Conservation (phyloP, 2,797 vertebrate species). For the Buphagus erythrorhynchus region DNA sequence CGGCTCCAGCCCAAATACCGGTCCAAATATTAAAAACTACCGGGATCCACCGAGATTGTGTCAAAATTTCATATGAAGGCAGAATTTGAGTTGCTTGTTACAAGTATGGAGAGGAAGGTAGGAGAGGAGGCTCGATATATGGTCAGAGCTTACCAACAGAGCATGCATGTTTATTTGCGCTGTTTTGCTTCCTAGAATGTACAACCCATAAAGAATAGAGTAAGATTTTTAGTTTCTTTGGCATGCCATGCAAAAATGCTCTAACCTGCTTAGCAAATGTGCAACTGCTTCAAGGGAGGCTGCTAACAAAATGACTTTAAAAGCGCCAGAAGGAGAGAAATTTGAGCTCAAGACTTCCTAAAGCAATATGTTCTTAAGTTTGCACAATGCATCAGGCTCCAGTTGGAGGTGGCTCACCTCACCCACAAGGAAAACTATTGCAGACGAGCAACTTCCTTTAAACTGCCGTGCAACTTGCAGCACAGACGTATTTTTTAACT, state of each 20-base stretch:
- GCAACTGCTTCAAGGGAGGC: neutral
- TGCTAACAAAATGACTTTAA: neutral
- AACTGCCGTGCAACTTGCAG: neutral
- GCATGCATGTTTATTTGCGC: neutral
- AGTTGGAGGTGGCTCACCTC: neutral
- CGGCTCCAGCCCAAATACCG: no score
- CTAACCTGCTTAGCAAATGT: neutral
- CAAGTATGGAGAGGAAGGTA: neutral
- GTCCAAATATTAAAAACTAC: no score
- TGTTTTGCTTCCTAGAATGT: neutral
- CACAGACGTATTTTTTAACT: neutral
- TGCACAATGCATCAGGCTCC: neutral
- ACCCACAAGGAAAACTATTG: neutral
- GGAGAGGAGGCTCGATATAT: neutral
- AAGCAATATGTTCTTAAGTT: neutral
- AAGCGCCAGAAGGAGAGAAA: neutral
- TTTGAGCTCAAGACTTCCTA: neutral
- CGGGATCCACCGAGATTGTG: neutral
- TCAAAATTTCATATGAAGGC: neutral
- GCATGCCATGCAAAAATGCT: neutral
- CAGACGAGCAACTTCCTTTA: conserved; percentile 38
- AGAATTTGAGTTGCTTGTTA: neutral
- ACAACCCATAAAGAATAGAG: neutral
- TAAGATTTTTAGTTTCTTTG: neutral
- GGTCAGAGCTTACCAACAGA: neutral